Base-by-base conservation (phyloP, 2,113 vertebrate genomes). In the Cyanocitta stelleri region DNA sequence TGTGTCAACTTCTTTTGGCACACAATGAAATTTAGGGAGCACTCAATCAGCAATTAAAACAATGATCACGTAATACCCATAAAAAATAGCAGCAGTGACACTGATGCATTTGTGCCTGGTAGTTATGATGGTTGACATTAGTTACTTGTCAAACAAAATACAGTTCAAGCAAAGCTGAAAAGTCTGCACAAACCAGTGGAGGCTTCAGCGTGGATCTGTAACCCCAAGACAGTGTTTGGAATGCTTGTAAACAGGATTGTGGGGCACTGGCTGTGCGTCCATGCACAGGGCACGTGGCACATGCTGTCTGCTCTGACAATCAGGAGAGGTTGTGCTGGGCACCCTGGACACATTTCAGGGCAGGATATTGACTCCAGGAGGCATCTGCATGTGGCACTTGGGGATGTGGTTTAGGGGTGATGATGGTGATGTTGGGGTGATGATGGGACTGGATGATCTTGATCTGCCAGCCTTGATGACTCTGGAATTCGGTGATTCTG, bases 31-130 rank as follows among this genome's bases (percentile, higher is more conserved):
- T 90, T 90, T 64, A 94, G 88, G 82, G 93, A 84, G 83, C 48
- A 39, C 73, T 95, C 92, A 83, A 74, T 80, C 87, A 71, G 23
- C 56, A 59, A 88, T 93, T 95, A 95, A 96, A 95, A 77, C 81
- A 94, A 67, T 43, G 49, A 97, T 92, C 77, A 76, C 95, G 86
- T 63, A 90, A 80, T 66, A 74, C 68, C 21, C 63, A 68, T 71
- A 56, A 77, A 79, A 79, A 95, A 74, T 85, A 91, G 82, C 56
- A 92, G 84, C 51, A 96, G 32, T 68, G 43, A 77, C 75, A 82
- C 44, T 87, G 84, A 87, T 91, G 58, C 62, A 35, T 94, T 73
- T 95, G 67, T 91, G 71, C 17, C 79, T 95, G 87, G 51, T 77
- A 71, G 82, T 85, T 93, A 48, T 37, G 39, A 88, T 44, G 24